These are phyloP conservation scores for Cheilosia grossa DNA, from an alignment of 2,888 invertebrate species.

Conservation along the genomic window DNA sequence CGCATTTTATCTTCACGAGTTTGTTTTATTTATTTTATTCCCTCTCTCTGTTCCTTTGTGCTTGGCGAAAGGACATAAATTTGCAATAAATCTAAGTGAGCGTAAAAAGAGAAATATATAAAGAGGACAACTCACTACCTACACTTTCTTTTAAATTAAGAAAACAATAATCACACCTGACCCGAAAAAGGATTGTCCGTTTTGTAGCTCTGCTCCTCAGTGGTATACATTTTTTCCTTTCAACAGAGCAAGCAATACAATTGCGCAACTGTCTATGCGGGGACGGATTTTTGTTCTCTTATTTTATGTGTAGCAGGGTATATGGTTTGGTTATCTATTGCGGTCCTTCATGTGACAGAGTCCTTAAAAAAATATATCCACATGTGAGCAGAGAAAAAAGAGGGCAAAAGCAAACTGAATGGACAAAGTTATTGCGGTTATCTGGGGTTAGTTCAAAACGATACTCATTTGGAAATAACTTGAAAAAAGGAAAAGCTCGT, in stretches of 20 bases:
- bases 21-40: constrained; percentile 40
- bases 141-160: constrained; percentile 47
- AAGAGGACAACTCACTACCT: not conserved
- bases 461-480: not conserved
- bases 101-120: constrained; percentile 20
- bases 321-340: constrained; percentile 5
- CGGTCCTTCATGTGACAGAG: not conserved
- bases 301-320: too few relatives aligned
- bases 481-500: not conserved
- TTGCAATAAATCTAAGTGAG: constrained; percentile 64
- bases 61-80: constrained; percentile 36
- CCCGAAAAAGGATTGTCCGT: constrained; percentile 61
- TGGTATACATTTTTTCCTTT: not conserved
- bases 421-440: not conserved
- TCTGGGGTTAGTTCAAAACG: not conserved
- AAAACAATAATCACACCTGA: constrained; percentile 72
- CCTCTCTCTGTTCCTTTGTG: constrained; percentile 31
- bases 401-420: not conserved
- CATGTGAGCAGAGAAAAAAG: not conserved
- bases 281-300: constrained; percentile 1
- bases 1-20: constrained; percentile 14
- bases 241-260: not conserved
- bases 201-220: constrained; percentile 6
- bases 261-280: not conserved
- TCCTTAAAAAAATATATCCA: not conserved